Percentiles rank a stretch among this genome's conserved stretches.
Conservation (phyloP, 2,113 vertebrate species). For the Lamprotornis superbus region DNA sequence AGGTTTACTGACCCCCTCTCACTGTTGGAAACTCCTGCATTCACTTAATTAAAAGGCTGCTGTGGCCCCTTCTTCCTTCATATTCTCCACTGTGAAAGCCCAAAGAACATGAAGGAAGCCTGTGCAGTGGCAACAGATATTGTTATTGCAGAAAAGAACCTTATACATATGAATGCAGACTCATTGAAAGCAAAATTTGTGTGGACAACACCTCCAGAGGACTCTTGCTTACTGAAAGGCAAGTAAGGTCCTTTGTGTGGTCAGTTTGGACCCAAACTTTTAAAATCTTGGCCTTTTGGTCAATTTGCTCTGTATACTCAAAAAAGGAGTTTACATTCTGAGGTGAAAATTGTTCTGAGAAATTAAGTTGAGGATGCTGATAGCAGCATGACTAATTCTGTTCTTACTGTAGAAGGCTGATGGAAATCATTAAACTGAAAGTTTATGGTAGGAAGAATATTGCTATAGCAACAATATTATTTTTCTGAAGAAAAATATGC, state of each 20-base stretch:
- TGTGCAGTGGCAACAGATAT: not conserved
- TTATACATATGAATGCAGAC: not conserved
- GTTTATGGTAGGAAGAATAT: conserved; percentile 48
- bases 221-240: conserved; percentile 13
- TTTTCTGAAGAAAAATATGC: conserved; percentile 60
- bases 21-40: not conserved
- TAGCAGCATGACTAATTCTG: conserved; percentile 5
- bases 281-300: conserved; percentile 18
- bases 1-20: not conserved
- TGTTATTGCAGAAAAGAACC: not conserved
- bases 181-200: not conserved
- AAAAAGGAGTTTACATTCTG: not conserved
- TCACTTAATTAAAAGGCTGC: not conserved
- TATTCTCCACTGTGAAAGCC: not conserved
- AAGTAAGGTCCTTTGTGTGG: conserved; percentile 9
- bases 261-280: not conserved
- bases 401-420: conserved; percentile 23
- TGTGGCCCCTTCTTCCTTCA: not conserved
- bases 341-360: not conserved
- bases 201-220: not conserved
- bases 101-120: not conserved
- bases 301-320: not conserved
- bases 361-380: not conserved
- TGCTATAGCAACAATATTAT: conserved; percentile 57
- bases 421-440: conserved; percentile 51